Conservation (phyloP, 2,113 vertebrate species). For the Labrus mixtus region DNA sequence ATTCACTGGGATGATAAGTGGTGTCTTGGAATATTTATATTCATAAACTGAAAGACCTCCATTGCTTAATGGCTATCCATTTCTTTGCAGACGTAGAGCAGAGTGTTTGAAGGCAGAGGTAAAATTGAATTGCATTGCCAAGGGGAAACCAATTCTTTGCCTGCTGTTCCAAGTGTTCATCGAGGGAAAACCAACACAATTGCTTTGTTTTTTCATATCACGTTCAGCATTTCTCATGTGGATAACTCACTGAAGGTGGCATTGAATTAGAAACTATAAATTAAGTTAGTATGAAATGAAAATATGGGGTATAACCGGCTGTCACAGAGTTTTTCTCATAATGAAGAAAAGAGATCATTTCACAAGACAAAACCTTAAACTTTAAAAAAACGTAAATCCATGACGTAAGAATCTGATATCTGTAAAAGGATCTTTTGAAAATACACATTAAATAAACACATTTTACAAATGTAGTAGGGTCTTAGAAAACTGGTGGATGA, state of each 20-base stretch:
- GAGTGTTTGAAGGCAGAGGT: conserved; percentile 28
- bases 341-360: neutral
- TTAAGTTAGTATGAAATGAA: conserved; percentile 15
- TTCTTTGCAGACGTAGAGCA: conserved; percentile 34
- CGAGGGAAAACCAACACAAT: conserved; percentile 26
- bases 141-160: conserved; percentile 10
- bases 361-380: neutral
- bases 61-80: conserved; percentile 59
- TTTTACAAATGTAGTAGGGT: neutral
- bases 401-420: neutral
- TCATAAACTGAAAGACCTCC: conserved; percentile 49
- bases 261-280: conserved; percentile 34
- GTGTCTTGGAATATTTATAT: conserved; percentile 60
- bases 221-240: conserved; percentile 22
- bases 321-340: neutral
- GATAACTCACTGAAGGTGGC: neutral
- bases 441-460: neutral
- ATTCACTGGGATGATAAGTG: conserved; percentile 57
- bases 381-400: neutral
- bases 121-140: conserved; percentile 52
- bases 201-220: conserved; percentile 14
- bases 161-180: conserved; percentile 9
- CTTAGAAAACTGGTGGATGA: conserved; percentile 3
- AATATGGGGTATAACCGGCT: conserved; percentile 8
- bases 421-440: neutral